Evolutionary conservation across 2,797 vertebrate genomes (phyloP).

Genomic region (Echeneis naucrates): DNA sequence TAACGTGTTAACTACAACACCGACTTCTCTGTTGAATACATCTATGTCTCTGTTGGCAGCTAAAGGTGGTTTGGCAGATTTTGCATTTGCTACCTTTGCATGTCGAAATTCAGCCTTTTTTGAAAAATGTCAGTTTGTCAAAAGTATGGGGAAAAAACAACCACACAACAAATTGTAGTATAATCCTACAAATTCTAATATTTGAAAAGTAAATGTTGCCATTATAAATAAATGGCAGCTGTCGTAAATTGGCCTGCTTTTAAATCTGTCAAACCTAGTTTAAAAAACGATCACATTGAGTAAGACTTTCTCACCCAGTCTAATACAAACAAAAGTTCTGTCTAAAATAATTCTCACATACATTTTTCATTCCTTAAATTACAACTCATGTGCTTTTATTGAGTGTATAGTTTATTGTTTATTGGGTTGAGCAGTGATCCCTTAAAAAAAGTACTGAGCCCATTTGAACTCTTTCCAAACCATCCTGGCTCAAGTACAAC

Average conservation of each 20-base stretch:
- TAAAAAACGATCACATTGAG: background rate
- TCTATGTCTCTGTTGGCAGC: background rate
- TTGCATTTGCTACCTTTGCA: background rate
- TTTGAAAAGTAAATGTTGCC: too few relatives aligned
- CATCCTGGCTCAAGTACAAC: constrained; percentile 4
- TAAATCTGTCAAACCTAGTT: background rate
- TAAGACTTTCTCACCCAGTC: too few relatives aligned
- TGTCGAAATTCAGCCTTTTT: background rate
- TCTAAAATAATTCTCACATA: background rate
- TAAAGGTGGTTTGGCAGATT: too few relatives aligned
- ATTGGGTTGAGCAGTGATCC: background rate
- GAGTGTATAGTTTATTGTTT: background rate
- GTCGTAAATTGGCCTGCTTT: too few relatives aligned
- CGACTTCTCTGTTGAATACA: background rate
- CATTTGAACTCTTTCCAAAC: background rate
- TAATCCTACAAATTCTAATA: too few relatives aligned
- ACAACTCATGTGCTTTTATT: background rate
- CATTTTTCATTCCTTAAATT: background rate
- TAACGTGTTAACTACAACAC: background rate
- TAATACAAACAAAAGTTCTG: background rate
- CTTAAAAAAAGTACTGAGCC: constrained; percentile 5
- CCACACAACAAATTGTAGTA: too few relatives aligned
- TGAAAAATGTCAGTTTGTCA: background rate
- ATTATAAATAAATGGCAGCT: too few relatives aligned
- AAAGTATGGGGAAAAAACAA: too few relatives aligned